A percentile compares a stretch with the other conserved stretches of the same genome.
phyloP scores from a whole-genome alignment of 2,113 vertebrate species.

The Neodontobutis hainanensis region DNA sequence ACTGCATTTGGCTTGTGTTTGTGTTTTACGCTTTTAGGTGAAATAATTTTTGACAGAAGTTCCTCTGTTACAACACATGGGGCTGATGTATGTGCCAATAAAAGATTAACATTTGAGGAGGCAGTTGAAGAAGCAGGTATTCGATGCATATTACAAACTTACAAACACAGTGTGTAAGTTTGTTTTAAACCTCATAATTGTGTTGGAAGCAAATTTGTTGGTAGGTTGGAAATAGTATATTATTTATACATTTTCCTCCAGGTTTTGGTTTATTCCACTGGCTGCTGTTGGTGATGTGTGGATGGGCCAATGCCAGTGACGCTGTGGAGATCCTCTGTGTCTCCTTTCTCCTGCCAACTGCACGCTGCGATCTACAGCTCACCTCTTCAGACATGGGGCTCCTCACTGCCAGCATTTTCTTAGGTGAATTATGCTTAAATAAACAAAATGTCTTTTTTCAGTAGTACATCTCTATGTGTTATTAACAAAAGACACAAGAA shows the following conservation, averaged over 20 bases:
- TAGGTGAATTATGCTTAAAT: constrained; percentile 57
- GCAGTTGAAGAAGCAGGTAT: constrained; percentile 76
- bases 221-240: too few relatives aligned
- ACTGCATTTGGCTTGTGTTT: neutral
- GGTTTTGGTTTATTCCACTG: constrained; percentile 79
- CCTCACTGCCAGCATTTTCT: constrained; percentile 79
- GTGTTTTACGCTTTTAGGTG: constrained; percentile 43
- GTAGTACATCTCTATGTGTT: neutral
- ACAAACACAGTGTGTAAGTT: too few relatives aligned
- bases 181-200: too few relatives aligned
- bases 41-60: constrained; percentile 58
- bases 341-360: constrained; percentile 79
- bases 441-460: neutral
- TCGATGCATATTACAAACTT: too few relatives aligned
- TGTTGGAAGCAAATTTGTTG: too few relatives aligned
- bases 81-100: neutral
- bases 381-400: constrained; percentile 78
- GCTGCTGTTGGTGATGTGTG: constrained; percentile 74
- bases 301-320: constrained; percentile 82
- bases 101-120: constrained; percentile 70
- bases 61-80: neutral
- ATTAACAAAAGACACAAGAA: too few relatives aligned
- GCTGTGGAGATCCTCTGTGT: constrained; percentile 80
- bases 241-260: constrained; percentile 24
- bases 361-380: constrained; percentile 71